phyloP scores from a whole-genome alignment of 2,113 vertebrate genomes.

The Rhinolophus ferrumequinum region DNA sequence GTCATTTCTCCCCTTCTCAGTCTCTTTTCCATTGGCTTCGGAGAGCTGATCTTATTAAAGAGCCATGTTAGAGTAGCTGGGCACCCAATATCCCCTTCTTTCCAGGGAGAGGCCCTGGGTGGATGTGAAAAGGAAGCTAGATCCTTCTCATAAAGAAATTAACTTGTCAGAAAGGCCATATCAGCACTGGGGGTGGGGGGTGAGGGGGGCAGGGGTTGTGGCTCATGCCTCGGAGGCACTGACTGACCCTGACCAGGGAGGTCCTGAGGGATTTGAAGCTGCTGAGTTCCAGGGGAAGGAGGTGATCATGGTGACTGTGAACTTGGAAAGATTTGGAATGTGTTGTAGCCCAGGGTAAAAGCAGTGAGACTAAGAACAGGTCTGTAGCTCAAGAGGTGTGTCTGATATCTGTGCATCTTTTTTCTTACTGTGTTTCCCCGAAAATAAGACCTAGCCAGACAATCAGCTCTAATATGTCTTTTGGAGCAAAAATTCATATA shows the following conservation, averaged over 20 bases:
- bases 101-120: not conserved
- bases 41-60: not conserved
- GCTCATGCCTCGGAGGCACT: not conserved
- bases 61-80: not conserved
- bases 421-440: not conserved
- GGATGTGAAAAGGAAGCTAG: not conserved
- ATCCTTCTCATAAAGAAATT: not conserved
- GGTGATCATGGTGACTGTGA: not conserved
- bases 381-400: not conserved
- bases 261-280: not conserved
- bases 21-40: not conserved
- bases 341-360: not conserved
- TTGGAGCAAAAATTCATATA: too few relatives aligned
- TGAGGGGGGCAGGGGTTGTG: too few relatives aligned
- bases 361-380: not conserved
- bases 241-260: not conserved
- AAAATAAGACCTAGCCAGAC: too few relatives aligned
- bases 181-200: not conserved
- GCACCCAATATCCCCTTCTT: not conserved
- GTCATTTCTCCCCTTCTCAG: not conserved
- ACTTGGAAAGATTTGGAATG: not conserved
- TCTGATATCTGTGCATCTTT: not conserved
- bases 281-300: not conserved
- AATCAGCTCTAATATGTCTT: too few relatives aligned
- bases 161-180: not conserved